Conservation (phyloP, 2,113 vertebrate species). For the Sorex fumeus region DNA sequence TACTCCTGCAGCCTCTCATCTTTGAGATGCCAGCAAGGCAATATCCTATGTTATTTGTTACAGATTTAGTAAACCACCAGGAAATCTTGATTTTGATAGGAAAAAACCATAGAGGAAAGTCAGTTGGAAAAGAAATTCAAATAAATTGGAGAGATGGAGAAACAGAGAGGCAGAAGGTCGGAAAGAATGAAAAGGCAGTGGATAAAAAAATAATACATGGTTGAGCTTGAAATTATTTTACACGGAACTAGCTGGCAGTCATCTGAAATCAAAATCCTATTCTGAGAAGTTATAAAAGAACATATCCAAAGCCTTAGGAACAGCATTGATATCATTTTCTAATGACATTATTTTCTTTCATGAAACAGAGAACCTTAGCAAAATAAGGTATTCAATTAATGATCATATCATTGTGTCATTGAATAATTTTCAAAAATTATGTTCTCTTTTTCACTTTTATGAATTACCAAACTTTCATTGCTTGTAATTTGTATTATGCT, state of each 20-base stretch:
- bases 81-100: conserved; percentile 27
- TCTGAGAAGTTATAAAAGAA: conserved; percentile 21
- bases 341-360: conserved; percentile 22
- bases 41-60: not conserved
- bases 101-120: conserved; percentile 10
- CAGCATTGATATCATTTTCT: not conserved
- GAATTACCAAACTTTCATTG: not conserved
- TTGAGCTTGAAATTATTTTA: conserved; percentile 17
- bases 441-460: conserved; percentile 6
- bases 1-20: not conserved
- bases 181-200: conserved; percentile 13
- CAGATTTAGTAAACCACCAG: conserved; percentile 30
- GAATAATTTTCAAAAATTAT: conserved; percentile 20
- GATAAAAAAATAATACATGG: not conserved
- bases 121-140: not conserved
- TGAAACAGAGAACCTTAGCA: conserved; percentile 38
- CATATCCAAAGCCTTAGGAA: not conserved
- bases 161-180: not conserved
- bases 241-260: not conserved
- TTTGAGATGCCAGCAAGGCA: not conserved
- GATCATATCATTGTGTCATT: not conserved
- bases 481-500: not conserved
- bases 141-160: not conserved
- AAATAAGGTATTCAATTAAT: conserved; percentile 61
- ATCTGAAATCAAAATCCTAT: conserved; percentile 38